These are phyloP conservation scores for Tribolium madens DNA, from an alignment of 1,140 invertebrate genomes.

Conservation along the genomic window DNA sequence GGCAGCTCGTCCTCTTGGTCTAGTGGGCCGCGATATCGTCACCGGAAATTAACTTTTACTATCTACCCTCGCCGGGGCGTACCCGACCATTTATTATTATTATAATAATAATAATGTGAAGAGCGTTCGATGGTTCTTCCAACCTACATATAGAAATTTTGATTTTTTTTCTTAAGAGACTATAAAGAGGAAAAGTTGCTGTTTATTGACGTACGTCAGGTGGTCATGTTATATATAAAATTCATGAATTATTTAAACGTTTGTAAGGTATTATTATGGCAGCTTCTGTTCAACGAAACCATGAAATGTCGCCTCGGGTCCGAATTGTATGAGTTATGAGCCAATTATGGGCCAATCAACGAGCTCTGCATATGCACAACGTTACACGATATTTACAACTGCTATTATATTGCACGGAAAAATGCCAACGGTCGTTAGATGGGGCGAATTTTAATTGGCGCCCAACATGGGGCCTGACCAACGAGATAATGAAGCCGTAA, in stretches of 20 bases:
- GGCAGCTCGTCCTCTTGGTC: slow-evolving; percentile 30
- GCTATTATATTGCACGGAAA: slow-evolving; percentile 9
- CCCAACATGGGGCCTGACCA: background rate
- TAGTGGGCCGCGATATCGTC: slow-evolving; percentile 38
- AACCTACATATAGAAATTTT: background rate
- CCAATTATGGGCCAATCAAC: slow-evolving; percentile 37
- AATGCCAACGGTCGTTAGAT: background rate
- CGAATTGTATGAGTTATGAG: slow-evolving; percentile 22
- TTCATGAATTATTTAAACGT: slow-evolving; percentile 43
- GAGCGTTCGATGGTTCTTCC: background rate
- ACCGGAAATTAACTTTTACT: slow-evolving; percentile 55
- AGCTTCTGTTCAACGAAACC: slow-evolving; percentile 40
- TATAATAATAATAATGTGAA: slow-evolving; percentile 23
- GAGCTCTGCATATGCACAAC: slow-evolving; percentile 12
- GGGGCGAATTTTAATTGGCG: background rate
- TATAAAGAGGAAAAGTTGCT: background rate
- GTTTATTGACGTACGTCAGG: slow-evolving; percentile 3
- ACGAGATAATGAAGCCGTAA: background rate
- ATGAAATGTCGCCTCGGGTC: slow-evolving; percentile 31
- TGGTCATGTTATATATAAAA: slow-evolving; percentile 8
- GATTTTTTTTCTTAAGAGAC: background rate
- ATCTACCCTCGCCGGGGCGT: slow-evolving; percentile 48
- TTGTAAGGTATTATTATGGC: slow-evolving; percentile 12
- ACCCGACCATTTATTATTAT: slow-evolving; percentile 46
- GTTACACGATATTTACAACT: slow-evolving; percentile 1